Evolutionary conservation across 1,140 invertebrate species (phyloP), one percentile per base, ranked within the genome.

Genomic region (Halesus radiatus): DNA sequence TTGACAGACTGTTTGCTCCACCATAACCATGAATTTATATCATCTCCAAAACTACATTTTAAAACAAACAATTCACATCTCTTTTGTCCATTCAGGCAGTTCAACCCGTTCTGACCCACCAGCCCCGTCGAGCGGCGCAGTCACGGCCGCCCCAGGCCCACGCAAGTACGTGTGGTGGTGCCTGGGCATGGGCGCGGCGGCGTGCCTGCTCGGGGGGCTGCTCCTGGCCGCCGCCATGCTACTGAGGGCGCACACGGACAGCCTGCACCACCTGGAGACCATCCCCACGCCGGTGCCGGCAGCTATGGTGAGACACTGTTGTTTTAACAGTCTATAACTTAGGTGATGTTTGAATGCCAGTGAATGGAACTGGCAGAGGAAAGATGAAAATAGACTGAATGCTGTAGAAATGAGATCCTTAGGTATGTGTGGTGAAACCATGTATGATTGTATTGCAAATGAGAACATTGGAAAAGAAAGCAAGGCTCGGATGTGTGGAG

Each of bases 161-260:
- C 84, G 87, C 8, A 90, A 90, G 84, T 90, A 90, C 82, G 88
- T 88, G 26, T 90, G 88, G 88, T 89, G 88, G 88, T 90, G 88
- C 78, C 86, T 87, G 22, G 87, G 88, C 0, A 89, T 88, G 78
- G 88, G 88, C 0, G 87, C 87, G 1, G 78, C 88, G 60, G 86
- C 88, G 0, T 88, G 87, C 0, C 86, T 88, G 0, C 82, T 89
- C 7, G 89, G 89, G 0, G 88, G 87, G 0, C 81, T 88, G 56
- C 83, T 90, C 29, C 87, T 88, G 0, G 87, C 88, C 0, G 88
- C 89, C 81, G 87, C 88, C 45, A 87, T 88, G 16, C 83, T 89
- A 32, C 85, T 90, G 72, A 80, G 89, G 7, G 85, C 87, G 0
- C 88, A 87, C 80, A 90, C 89, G 0, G 87, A 86, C 0, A 88